Conservation (phyloP, 2,797 vertebrate genomes). For the Chrosomus eos region DNA sequence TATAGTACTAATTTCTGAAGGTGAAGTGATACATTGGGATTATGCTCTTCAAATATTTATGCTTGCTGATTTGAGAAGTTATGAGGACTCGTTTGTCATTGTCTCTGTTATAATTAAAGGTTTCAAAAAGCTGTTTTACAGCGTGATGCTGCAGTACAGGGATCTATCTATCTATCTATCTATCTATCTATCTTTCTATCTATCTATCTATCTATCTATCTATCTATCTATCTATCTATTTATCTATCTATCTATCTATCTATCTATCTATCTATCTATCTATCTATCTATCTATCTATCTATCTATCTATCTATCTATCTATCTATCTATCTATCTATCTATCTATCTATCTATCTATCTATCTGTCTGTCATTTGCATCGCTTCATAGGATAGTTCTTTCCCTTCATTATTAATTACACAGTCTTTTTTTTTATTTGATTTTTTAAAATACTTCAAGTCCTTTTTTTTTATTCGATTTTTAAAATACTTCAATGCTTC, state of each 20-base stretch:
- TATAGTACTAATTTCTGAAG: not conserved
- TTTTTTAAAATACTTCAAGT: not conserved
- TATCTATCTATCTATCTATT: too few species aligned
- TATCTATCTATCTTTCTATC: not conserved
- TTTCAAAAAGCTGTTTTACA: not conserved
- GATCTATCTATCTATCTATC: too few species aligned
- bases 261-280: too few species aligned
- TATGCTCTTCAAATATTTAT: not conserved
- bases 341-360: too few species aligned
- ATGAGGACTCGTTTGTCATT: not conserved
- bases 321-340: too few species aligned
- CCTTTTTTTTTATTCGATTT: not conserved
- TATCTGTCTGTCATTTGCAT: too few species aligned
- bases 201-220: not conserved
- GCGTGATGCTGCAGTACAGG: not conserved
- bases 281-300: not conserved
- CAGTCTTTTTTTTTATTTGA: not conserved
- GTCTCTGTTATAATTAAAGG: not conserved
- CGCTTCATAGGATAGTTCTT: not conserved
- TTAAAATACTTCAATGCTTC: not conserved
- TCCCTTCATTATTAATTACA: not conserved
- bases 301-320: too few species aligned
- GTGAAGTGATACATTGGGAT: not conserved
- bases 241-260: too few species aligned
- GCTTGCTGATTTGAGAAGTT: not conserved